A percentile compares a stretch with the other conserved stretches of the same genome.
phyloP scores from a whole-genome alignment of 2,113 vertebrate species.

The Oryzias melastigma region DNA sequence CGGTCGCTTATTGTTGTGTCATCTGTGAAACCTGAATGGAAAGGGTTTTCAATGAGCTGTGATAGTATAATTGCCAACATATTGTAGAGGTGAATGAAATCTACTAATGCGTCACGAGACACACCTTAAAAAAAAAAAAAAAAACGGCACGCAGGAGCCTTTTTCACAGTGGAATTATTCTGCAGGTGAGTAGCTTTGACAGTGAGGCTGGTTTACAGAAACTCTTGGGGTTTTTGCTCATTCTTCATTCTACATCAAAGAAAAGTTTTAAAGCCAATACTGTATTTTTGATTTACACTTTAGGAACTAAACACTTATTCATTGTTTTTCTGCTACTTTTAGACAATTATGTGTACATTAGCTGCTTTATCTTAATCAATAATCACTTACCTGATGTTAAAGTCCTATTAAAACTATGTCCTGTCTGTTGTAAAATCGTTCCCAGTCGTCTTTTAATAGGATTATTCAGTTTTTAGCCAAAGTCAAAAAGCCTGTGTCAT shows the following conservation, averaged over 20 bases:
- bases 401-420: background rate
- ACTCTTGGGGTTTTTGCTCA: background rate
- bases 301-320: too few relatives aligned
- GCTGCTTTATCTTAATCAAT: conserved; percentile 1
- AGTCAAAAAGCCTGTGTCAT: too few relatives aligned
- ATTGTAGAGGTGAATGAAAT: conserved; percentile 6
- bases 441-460: too few relatives aligned
- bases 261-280: too few relatives aligned
- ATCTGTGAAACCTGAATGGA: background rate
- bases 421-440: background rate
- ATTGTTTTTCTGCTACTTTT: too few relatives aligned
- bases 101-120: conserved; percentile 20
- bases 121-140: conserved; percentile 12
- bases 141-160: background rate
- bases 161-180: conserved; percentile 12
- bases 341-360: background rate
- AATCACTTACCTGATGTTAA: conserved; percentile 1
- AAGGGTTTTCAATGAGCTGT: background rate
- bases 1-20: background rate
- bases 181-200: background rate
- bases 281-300: too few relatives aligned
- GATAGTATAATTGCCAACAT: background rate
- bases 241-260: too few relatives aligned
- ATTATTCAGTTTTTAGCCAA: too few relatives aligned
- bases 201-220: background rate